Evolutionary conservation across 2,888 invertebrate species (phyloP), one percentile per base, ranked within the genome.

Genomic region (Caenorhabditis macrosperma): DNA sequence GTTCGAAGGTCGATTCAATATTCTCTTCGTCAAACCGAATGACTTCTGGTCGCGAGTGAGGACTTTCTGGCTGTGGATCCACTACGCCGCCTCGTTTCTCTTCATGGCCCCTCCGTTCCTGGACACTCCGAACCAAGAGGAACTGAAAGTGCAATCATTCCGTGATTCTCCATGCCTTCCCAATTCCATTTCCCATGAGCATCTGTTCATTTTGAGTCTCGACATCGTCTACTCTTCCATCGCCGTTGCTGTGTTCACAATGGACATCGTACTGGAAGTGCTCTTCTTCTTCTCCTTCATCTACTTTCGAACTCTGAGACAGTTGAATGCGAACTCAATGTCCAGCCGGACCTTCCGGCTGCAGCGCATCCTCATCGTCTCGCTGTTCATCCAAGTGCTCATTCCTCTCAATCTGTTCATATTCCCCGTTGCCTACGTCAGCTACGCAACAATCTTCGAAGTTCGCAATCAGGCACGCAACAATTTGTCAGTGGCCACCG

Each of bases 391-490:
- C 22, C 68, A 68, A 50, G 68, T 68, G 0, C 50, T 68, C 20
- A 59, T 68, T 41, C 68, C 68, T 17, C 30, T 68, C 15, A 68
- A 52, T 17, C 38, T 68, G 7, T 68, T 68, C 20, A 68, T 68
- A 4, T 59, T 68, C n/a, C 68, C 68, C 2, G 59, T 68, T 50
- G 2, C 28, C 15, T 68, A 68, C 22, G 24, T 38, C 5, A 10
- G 17, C 2, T 52, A 52, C 41, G 59, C 69, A 30, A 60, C 60
- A 0, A 15, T 57, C 7, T 28, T n/a, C 4, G 50, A 41, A 0
- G 35, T 64, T 24, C 59, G 57, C 28, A 74, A 74, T 17, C 72
- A 74, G 28, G 64, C 55, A 28, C 44, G n/a, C 28, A 74, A 74
- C 24, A 74, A 74, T 26, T 35, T 74, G 38, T 44, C 64, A 7